A percentile compares a stretch with the other conserved stretches of the same genome.
Conservation (phyloP, 2,888 invertebrate species). For the Trichogramma evanescens region DNA sequence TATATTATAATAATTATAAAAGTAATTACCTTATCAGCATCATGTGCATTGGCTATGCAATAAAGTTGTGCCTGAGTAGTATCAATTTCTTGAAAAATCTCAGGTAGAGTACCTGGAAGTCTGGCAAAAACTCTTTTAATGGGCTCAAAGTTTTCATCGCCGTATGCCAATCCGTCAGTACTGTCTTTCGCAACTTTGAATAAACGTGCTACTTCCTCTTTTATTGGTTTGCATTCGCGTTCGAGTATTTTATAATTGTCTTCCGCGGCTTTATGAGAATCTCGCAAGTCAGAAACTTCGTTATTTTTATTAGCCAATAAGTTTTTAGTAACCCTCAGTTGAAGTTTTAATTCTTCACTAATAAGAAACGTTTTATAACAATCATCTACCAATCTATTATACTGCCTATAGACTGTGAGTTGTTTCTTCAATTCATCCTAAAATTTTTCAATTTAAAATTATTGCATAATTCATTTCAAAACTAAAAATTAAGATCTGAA, state of each 20-base stretch:
- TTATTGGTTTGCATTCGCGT: conserved; percentile 38
- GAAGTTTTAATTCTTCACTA: conserved; percentile 32
- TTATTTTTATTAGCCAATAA: conserved; percentile 34
- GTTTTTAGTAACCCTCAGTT: conserved; percentile 27
- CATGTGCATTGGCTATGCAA: conserved; percentile 55
- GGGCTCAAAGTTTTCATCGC: conserved; percentile 43
- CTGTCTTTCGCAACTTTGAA: conserved; percentile 51
- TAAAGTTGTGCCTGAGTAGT: conserved; percentile 59
- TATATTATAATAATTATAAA: conserved; percentile 2
- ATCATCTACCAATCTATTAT: conserved; percentile 33
- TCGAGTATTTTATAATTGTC: conserved; percentile 37
- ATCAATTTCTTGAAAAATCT: conserved; percentile 53
- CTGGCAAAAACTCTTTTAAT: conserved; percentile 47
- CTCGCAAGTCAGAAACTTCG: conserved; percentile 37
- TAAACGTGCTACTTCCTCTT: conserved; percentile 50
- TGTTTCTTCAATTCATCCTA: conserved; percentile 33
- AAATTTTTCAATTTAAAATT: conserved; percentile 6
- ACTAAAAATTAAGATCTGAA: not conserved
- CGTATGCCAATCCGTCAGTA: conserved; percentile 55
- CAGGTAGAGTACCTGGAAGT: conserved; percentile 51
- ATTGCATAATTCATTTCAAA: not conserved
- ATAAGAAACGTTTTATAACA: conserved; percentile 32
- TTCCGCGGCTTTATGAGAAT: conserved; percentile 37
- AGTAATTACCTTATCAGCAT: conserved; percentile 53
- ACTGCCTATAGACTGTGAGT: conserved; percentile 32